phyloP scores from a whole-genome alignment of 2,113 vertebrate genomes.

The Odontophorus gujanensis region DNA sequence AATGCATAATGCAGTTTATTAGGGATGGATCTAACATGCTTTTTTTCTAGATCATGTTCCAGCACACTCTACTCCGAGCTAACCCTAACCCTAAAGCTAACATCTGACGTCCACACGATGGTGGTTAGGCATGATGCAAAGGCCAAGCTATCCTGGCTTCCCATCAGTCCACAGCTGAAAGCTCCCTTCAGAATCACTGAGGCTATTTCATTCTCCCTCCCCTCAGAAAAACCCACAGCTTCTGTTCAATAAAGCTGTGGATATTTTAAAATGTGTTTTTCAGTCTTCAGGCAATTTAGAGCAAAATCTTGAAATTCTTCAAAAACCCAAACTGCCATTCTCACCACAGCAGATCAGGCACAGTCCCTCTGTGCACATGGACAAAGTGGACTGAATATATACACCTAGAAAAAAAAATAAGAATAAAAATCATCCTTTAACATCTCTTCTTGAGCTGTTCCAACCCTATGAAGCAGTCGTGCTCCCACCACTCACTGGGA shows the following conservation, averaged over 20 bases:
- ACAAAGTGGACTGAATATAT: not conserved
- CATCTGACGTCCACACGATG: not conserved
- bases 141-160: not conserved
- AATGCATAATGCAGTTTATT: not conserved
- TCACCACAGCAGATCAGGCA: not conserved
- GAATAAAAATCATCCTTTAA: not conserved
- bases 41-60: not conserved
- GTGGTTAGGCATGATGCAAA: not conserved
- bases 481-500: not conserved
- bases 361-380: not conserved
- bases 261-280: not conserved
- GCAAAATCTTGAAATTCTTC: not conserved
- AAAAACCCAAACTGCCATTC: not conserved
- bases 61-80: not conserved
- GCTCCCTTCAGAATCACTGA: not conserved
- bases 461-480: not conserved
- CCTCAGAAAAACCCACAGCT: not conserved
- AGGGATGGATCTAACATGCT: not conserved
- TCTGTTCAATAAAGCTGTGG: not conserved
- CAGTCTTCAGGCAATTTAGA: not conserved
- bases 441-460: not conserved
- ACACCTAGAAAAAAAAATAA: not conserved
- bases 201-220: not conserved
- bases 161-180: not conserved
- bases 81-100: too few species aligned